Percentiles rank a stretch among this genome's conserved stretches.
These are phyloP conservation scores for Pithys albifrons DNA, from an alignment of 2,113 vertebrate species.

Conservation along the genomic window DNA sequence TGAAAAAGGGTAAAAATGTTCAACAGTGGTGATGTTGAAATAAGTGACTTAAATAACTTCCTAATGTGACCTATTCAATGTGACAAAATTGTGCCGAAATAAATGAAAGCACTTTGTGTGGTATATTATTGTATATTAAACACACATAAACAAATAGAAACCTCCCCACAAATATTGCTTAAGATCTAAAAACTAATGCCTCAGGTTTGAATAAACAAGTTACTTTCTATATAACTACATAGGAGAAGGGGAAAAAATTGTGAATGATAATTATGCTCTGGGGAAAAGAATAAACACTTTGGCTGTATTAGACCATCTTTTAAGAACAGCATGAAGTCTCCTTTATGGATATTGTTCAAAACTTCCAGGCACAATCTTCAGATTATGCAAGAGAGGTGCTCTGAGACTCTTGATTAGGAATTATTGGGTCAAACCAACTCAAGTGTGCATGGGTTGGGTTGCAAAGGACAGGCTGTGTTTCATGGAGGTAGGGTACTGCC, in stretches of 20 bases:
- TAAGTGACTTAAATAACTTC: neutral
- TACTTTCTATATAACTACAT: neutral
- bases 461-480: neutral
- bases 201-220: neutral
- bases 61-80: neutral
- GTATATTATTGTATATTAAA: neutral
- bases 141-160: neutral
- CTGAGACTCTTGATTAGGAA: neutral
- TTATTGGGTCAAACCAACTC: neutral
- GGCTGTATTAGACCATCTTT: neutral
- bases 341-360: neutral
- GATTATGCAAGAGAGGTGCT: neutral
- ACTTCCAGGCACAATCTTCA: neutral
- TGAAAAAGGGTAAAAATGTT: neutral
- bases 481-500: neutral
- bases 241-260: neutral
- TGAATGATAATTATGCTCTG: neutral
- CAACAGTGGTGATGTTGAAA: neutral
- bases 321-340: neutral
- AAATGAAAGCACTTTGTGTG: neutral
- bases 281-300: neutral
- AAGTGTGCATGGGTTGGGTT: neutral
- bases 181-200: neutral
- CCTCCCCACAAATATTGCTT: neutral
- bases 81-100: neutral